Conservation (phyloP, 1,140 invertebrate genomes). For the Drosophila azteca region DNA sequence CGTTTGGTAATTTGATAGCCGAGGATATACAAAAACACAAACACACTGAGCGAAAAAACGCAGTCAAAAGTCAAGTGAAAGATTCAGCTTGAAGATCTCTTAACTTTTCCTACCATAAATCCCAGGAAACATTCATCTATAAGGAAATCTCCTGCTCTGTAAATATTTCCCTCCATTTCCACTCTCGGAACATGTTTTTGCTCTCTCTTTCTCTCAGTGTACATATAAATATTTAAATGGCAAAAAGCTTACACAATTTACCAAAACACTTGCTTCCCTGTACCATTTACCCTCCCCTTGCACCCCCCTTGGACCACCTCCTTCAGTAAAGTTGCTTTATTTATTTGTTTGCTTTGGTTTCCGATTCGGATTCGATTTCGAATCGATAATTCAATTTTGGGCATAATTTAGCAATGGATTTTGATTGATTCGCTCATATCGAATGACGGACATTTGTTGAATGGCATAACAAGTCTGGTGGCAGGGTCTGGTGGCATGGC, state of each 20-base stretch:
- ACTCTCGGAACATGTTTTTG: no score
- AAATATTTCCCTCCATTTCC: no score
- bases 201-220: no score
- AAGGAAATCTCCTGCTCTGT: no score
- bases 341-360: conserved; percentile 55
- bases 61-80: no score
- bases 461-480: no score
- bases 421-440: conserved; percentile 74
- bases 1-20: conserved; percentile 69
- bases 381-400: conserved; percentile 79
- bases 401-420: conserved; percentile 68
- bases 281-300: no score
- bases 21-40: conserved; percentile 2
- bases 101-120: no score
- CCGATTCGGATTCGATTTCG: conserved; percentile 23
- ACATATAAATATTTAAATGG: conserved; percentile 47
- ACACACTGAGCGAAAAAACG: no score
- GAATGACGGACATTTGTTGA: conserved; percentile 47
- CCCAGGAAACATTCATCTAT: no score
- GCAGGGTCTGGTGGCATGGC: neutral
- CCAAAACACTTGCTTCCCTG: conserved; percentile 13
- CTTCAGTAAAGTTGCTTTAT: neutral
- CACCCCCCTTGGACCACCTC: neutral
- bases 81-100: no score
- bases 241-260: conserved; percentile 55